phyloP scores from a whole-genome alignment of 2,888 invertebrate species.

The Apamea crenata region DNA sequence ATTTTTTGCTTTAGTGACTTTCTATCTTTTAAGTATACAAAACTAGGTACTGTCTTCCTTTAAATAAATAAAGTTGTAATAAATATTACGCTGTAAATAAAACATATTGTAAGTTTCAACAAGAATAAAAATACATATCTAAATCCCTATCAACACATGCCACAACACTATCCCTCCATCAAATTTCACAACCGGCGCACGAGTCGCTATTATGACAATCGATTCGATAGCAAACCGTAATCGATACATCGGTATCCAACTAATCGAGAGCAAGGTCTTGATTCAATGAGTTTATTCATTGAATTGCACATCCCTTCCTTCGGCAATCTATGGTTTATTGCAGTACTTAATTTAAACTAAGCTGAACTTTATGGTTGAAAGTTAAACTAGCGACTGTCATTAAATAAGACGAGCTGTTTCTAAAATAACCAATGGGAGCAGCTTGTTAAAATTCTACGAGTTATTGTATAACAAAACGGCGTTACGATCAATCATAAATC shows the following conservation, averaged over 20 bases:
- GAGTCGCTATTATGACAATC: slow-evolving; percentile 67
- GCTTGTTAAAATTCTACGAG: neutral
- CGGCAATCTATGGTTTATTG: slow-evolving; percentile 30
- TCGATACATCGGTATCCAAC: slow-evolving; percentile 60
- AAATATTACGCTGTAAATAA: too few relatives aligned
- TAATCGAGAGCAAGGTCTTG: slow-evolving; percentile 65
- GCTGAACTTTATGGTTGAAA: slow-evolving; percentile 28
- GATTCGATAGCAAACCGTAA: slow-evolving; percentile 59
- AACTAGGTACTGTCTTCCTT: too few relatives aligned
- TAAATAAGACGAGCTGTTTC: neutral
- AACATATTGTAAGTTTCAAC: neutral
- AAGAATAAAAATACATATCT: neutral
- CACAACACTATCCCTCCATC: slow-evolving; percentile 49
- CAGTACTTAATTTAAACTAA: slow-evolving; percentile 35
- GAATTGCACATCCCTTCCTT: slow-evolving; percentile 51
- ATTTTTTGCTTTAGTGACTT: too few relatives aligned
- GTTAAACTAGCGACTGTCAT: slow-evolving; percentile 1
- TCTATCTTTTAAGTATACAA: too few relatives aligned
- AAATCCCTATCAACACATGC: slow-evolving; percentile 2
- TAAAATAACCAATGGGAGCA: neutral
- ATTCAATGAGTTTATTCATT: slow-evolving; percentile 46
- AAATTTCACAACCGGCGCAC: slow-evolving; percentile 63
- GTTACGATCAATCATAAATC: neutral
- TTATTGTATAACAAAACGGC: slow-evolving; percentile 3
- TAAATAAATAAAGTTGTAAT: too few relatives aligned